phyloP scores from a whole-genome alignment of 2,797 vertebrate genomes.

The Pipistrellus nathusii region DNA sequence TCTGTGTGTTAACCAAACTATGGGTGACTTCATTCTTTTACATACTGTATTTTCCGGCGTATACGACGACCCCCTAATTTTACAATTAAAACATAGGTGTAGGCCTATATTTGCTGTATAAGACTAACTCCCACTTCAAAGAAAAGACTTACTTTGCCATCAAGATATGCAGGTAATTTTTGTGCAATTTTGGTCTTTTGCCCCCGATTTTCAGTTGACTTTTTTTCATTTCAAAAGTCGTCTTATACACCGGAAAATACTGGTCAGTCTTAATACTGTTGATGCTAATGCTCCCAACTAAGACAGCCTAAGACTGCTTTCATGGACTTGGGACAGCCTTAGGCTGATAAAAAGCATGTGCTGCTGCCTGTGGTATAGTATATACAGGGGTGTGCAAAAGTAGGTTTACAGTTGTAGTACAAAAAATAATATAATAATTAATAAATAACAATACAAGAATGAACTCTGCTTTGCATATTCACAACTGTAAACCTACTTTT shows the following conservation, averaged over 20 bases:
- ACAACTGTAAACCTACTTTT: neutral
- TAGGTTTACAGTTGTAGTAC: neutral
- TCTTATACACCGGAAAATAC: too few species aligned
- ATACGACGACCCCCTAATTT: too few species aligned
- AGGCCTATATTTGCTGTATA: too few species aligned
- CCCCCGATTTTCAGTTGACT: too few species aligned
- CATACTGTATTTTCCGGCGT: too few species aligned
- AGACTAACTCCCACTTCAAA: too few species aligned
- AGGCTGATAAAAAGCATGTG: neutral
- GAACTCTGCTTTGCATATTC: neutral
- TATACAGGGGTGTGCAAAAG: neutral
- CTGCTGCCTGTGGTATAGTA: neutral
- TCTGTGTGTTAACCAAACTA: neutral
- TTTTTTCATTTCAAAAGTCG: too few species aligned
- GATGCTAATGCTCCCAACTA: neutral
- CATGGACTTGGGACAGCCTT: neutral
- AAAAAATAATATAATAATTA: neutral
- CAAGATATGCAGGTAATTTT: too few species aligned
- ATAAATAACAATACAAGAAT: neutral
- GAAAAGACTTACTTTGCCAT: too few species aligned
- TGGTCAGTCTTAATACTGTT: neutral
- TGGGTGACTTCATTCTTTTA: neutral
- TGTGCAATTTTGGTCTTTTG: too few species aligned
- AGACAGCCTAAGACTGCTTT: neutral
- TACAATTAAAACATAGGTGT: too few species aligned